Percentiles rank a stretch among this genome's conserved stretches.
Conservation (phyloP, 2,797 vertebrate genomes). For the Microctenopoma steveboyesi region DNA sequence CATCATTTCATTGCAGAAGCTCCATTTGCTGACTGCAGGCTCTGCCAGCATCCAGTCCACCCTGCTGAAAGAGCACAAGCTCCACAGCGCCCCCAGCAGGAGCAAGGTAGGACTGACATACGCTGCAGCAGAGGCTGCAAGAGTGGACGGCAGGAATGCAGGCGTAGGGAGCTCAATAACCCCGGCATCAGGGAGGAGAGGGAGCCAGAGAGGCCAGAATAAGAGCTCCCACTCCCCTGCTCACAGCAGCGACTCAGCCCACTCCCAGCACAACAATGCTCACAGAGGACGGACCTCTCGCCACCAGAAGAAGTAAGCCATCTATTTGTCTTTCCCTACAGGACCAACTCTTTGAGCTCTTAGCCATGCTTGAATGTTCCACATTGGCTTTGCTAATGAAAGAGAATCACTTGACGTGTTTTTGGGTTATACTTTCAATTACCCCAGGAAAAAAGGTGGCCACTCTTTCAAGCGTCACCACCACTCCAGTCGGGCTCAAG, state of each 20-base stretch:
- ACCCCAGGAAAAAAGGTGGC: constrained; percentile 84
- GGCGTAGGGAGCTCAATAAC: constrained; percentile 73
- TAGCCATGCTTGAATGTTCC: background rate
- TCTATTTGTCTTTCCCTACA: background rate
- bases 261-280: constrained; percentile 74
- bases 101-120: constrained; percentile 75
- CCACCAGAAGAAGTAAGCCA: constrained; percentile 88
- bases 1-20: constrained; percentile 87
- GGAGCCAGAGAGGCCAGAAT: constrained; percentile 81
- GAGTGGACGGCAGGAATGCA: constrained; percentile 73
- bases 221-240: constrained; percentile 84
- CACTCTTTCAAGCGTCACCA: constrained; percentile 84
- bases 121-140: constrained; percentile 78
- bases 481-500: constrained; percentile 71
- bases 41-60: constrained; percentile 82
- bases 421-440: background rate
- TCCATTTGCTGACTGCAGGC: constrained; percentile 79
- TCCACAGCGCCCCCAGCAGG: constrained; percentile 79
- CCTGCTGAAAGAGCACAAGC: constrained; percentile 79
- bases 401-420: constrained; percentile 4
- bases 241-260: constrained; percentile 91
- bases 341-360: background rate
- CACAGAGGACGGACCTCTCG: constrained; percentile 84
- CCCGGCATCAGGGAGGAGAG: constrained; percentile 80
- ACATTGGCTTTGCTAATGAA: background rate